These are phyloP conservation scores for Diaperis boleti DNA, from an alignment of 2,888 invertebrate species.

Conservation along the genomic window DNA sequence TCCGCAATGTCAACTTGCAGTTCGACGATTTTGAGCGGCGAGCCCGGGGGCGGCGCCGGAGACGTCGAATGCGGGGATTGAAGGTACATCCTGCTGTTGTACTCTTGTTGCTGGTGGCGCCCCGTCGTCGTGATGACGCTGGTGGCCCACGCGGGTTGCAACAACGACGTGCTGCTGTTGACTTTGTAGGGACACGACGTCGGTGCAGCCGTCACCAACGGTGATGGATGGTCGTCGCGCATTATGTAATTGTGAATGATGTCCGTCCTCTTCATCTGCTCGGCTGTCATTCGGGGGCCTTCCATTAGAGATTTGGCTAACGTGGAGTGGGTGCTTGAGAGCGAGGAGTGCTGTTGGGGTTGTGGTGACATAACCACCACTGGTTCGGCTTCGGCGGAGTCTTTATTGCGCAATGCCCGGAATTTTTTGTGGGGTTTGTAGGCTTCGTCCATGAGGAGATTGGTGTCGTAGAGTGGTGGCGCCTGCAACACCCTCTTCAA, in stretches of 20 bases:
- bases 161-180: conserved; percentile 50
- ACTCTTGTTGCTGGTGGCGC: conserved; percentile 65
- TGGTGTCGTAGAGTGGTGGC: conserved; percentile 91
- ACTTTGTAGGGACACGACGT: conserved; percentile 65
- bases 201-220: conserved; percentile 69
- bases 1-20: conserved; percentile 88
- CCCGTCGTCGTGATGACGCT: conserved; percentile 75
- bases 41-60: conserved; percentile 61
- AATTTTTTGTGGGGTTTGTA: conserved; percentile 97
- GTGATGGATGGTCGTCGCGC: conserved; percentile 75
- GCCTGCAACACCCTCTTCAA: conserved; percentile 92
- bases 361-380: conserved; percentile 67
- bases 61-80: conserved; percentile 67
- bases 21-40: conserved; percentile 73
- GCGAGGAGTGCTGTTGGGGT: conserved; percentile 68
- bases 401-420: conserved; percentile 83
- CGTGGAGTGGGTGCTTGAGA: conserved; percentile 90
- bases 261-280: conserved; percentile 92
- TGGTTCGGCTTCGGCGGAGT: conserved; percentile 82
- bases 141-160: conserved; percentile 67
- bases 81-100: conserved; percentile 63
- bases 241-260: conserved; percentile 94
- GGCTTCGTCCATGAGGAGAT: conserved; percentile 92
- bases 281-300: conserved; percentile 93
- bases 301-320: conserved; percentile 92